Base-by-base conservation (phyloP, 2,888 invertebrate species). In the Chorisops tibialis region DNA sequence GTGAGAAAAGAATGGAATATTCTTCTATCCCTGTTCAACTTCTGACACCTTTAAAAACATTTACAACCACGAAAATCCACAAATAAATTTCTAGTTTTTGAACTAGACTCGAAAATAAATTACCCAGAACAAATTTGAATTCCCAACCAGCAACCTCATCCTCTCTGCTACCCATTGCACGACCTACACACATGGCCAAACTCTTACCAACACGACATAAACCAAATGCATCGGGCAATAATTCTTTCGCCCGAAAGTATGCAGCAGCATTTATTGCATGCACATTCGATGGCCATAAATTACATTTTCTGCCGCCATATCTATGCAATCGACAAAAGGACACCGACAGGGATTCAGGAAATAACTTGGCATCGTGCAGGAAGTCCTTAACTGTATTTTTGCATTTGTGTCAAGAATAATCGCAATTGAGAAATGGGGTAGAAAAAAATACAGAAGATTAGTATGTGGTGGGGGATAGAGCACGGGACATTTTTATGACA, bases 201-300 rank as follows among this genome's bases (percentile, higher is more conserved):
- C 11, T 48, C 24, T 48, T 22, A 12, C 19, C 18, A 4, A 49
- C 11, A n/a, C 21, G 21, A 12, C 52, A 52, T 52, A 52, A 52
- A 52, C 38, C 37, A 52, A 52, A 52, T 52, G 52, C 52, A 52
- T 39, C 38, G 12, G n/a, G 38, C 38, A 39, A 52, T 39, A 52
- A 52, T 21, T 52, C 52, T 52, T 52, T 38, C 18, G 39, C 19
- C 52, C 5, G 52, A 37, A 52, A 30, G 30, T 52, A 39, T 52
- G 52, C 38, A 52, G 48, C 22, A 22, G 35, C 39, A 52, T 39
- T 52, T 52, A 52, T 52, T 52, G 38, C 21, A 39, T 52, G 52
- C 52, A 52, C 38, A 52, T 52, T 52, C 19, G 39, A 21, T 18
- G 39, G 22, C 38, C 37, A 52, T 52, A 52, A 39, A 52, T 52